Evolutionary conservation across 2,888 invertebrate species (phyloP).

Genomic region (Latheticus oryzae): DNA sequence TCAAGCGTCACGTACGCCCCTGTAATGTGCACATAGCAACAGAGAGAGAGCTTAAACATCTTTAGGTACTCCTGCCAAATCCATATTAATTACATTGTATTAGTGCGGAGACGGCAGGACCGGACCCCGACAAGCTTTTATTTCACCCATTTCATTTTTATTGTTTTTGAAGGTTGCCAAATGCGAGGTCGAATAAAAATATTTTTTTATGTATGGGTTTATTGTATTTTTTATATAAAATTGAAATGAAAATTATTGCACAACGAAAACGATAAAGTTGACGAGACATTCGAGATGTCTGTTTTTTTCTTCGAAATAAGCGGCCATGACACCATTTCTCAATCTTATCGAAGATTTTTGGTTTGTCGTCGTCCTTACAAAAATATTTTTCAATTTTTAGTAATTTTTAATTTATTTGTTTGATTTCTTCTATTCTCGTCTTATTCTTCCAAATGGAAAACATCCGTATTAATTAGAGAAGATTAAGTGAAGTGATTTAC

Average conservation of each 20-base stretch:
- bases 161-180: conserved; percentile 1
- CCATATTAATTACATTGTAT: conserved; percentile 33
- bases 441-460: conserved; percentile 20
- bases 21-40: conserved; percentile 36
- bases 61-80: conserved; percentile 27
- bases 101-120: conserved; percentile 13
- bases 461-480: conserved; percentile 48
- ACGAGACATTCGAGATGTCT: conserved; percentile 5
- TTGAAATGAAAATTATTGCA: too few species aligned
- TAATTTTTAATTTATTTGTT: too few species aligned
- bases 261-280: conserved; percentile 25
- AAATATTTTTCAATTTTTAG: conserved; percentile 1
- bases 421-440: too few species aligned
- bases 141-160: neutral
- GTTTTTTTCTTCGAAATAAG: conserved; percentile 12
- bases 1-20: conserved; percentile 34
- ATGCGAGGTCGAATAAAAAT: conserved; percentile 4
- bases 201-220: conserved; percentile 3
- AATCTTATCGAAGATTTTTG: conserved; percentile 9
- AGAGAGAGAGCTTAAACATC: conserved; percentile 33
- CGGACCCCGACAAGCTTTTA: conserved; percentile 18
- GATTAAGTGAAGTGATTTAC: conserved; percentile 47
- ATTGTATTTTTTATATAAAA: too few species aligned
- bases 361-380: neutral
- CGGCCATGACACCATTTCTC: conserved; percentile 26